Evolutionary conservation across 2,797 vertebrate species (phyloP).

Genomic region (Poeciliopsis paucimaculata): DNA sequence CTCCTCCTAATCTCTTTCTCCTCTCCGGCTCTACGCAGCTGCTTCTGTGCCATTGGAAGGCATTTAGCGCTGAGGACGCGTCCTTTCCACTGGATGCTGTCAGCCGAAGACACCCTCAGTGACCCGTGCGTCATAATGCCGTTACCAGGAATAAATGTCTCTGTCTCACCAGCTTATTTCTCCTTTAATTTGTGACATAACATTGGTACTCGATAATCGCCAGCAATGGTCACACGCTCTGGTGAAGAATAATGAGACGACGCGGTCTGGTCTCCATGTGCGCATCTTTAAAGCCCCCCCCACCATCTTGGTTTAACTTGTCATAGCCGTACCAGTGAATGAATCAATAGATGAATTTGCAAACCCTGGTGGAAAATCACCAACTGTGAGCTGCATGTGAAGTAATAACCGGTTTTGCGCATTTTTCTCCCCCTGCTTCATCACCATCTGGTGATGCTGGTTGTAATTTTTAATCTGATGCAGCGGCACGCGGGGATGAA

Average conservation of each 20-base stretch:
- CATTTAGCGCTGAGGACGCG: constrained; percentile 36
- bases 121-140: constrained; percentile 87
- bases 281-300: neutral
- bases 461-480: constrained; percentile 56
- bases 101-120: constrained; percentile 58
- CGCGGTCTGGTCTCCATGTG: neutral
- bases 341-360: constrained; percentile 11
- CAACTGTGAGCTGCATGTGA: constrained; percentile 22
- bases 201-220: constrained; percentile 54
- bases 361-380: constrained; percentile 33
- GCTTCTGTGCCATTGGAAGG: constrained; percentile 6
- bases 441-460: constrained; percentile 43
- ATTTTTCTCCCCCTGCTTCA: constrained; percentile 38
- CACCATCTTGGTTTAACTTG: constrained; percentile 13
- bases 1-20: neutral
- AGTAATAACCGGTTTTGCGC: constrained; percentile 47
- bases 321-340: constrained; percentile 14
- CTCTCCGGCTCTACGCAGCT: constrained; percentile 11
- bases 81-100: constrained; percentile 30
- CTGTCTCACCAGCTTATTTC: constrained; percentile 77
- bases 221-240: constrained; percentile 9
- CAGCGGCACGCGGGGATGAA: constrained; percentile 27
- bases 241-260: constrained; percentile 32
- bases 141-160: constrained; percentile 80
- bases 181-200: constrained; percentile 79